phyloP scores from a whole-genome alignment of 2,888 invertebrate species.

The Tetragonula carbonaria region DNA sequence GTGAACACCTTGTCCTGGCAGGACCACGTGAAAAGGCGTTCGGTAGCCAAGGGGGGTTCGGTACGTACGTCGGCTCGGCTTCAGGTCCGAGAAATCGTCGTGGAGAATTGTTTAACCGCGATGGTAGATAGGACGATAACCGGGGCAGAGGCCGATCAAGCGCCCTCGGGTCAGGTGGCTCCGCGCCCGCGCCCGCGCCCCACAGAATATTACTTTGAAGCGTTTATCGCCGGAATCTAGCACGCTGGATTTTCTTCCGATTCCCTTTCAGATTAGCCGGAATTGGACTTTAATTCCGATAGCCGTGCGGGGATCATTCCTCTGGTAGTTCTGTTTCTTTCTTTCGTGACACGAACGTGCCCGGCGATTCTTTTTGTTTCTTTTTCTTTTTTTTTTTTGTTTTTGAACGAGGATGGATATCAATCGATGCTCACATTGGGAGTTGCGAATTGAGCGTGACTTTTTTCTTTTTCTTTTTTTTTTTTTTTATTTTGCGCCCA shows the following conservation, averaged over 20 bases:
- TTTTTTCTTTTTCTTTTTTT: too few species aligned
- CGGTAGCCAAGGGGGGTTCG: conserved; percentile 30
- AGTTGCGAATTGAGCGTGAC: too few species aligned
- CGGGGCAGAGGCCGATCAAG: conserved; percentile 17
- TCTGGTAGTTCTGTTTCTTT: neutral
- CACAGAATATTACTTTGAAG: conserved; percentile 43
- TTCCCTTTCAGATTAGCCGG: conserved; percentile 24
- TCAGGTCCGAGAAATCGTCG: conserved; percentile 49
- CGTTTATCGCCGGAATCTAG: conserved; percentile 44
- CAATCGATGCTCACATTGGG: too few species aligned
- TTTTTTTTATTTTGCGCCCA: too few species aligned
- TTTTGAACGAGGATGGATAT: too few species aligned
- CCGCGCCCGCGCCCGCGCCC: neutral
- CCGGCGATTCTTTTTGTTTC: neutral
- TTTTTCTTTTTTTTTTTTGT: too few species aligned
- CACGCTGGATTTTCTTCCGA: conserved; percentile 26
- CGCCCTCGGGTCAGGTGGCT: neutral
- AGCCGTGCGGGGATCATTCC: neutral
- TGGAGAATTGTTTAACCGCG: conserved; percentile 61
- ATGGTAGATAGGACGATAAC: conserved; percentile 53
- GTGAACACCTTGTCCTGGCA: conserved; percentile 75
- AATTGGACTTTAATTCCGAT: conserved; percentile 33
- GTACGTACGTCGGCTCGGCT: neutral
- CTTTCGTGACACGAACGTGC: neutral
- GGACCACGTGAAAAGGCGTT: conserved; percentile 73